A percentile compares a stretch with the other conserved stretches of the same genome.
These are phyloP conservation scores for Zygogramma bicolorata DNA, from an alignment of 2,888 invertebrate species.

Conservation along the genomic window DNA sequence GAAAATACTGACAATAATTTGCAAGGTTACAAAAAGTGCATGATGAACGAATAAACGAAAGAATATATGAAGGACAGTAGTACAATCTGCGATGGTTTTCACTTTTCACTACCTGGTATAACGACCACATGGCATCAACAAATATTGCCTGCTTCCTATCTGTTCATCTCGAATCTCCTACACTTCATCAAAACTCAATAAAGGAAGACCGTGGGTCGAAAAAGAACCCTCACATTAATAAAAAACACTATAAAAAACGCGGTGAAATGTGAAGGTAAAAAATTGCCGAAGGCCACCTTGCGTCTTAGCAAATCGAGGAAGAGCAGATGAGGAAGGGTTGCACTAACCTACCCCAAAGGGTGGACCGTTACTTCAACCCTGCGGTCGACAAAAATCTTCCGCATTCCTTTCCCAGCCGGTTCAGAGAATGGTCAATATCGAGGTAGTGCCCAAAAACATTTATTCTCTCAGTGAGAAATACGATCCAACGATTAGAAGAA, in stretches of 20 bases:
- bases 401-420: slow-evolving; percentile 54
- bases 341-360: slow-evolving; percentile 58
- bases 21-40: too few relatives aligned
- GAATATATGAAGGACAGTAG: too few relatives aligned
- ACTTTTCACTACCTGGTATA: slow-evolving; percentile 29
- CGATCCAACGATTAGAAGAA: too few relatives aligned
- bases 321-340: slow-evolving; percentile 55
- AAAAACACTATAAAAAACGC: slow-evolving; percentile 41
- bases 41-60: too few relatives aligned
- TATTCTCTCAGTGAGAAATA: too few relatives aligned
- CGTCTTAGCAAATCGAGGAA: slow-evolving; percentile 47
- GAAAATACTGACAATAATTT: too few relatives aligned
- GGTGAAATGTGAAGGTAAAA: slow-evolving; percentile 53
- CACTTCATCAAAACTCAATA: slow-evolving; percentile 39
- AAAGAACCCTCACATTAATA: slow-evolving; percentile 31
- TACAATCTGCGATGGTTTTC: too few relatives aligned
- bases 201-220: slow-evolving; percentile 20
- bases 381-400: slow-evolving; percentile 54
- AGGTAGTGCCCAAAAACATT: not conserved
- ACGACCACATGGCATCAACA: slow-evolving; percentile 31
- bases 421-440: not conserved
- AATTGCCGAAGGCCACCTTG: slow-evolving; percentile 55
- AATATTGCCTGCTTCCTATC: slow-evolving; percentile 37
- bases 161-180: slow-evolving; percentile 24
- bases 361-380: slow-evolving; percentile 58